These are phyloP conservation scores for Pyrgus malvae DNA, from an alignment of 2,888 invertebrate species.

Conservation along the genomic window DNA sequence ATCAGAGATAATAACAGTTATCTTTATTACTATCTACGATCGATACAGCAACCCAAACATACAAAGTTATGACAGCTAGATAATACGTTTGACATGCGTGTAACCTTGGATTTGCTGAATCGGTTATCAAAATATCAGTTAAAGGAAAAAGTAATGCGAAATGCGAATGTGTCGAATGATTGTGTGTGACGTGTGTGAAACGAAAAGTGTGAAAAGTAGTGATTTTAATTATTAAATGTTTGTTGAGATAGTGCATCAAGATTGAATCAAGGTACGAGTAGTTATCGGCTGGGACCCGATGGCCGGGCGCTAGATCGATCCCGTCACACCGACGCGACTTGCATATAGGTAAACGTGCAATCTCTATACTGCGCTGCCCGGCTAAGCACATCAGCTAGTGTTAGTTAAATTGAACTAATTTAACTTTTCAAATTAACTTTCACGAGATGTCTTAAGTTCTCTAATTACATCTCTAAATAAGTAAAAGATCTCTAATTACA, in stretches of 20 bases:
- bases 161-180: neutral
- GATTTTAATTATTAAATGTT: neutral
- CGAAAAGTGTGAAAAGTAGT: neutral
- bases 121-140: neutral
- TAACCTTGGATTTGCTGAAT: slow-evolving; percentile 20
- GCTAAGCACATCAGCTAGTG: too few species aligned
- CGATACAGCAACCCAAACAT: slow-evolving; percentile 50
- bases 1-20: slow-evolving; percentile 57
- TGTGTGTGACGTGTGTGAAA: neutral
- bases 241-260: slow-evolving; percentile 37
- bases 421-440: too few species aligned
- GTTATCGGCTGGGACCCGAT: slow-evolving; percentile 45
- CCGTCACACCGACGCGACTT: slow-evolving; percentile 42
- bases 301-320: slow-evolving; percentile 70
- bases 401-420: too few species aligned
- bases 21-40: slow-evolving; percentile 54
- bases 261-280: slow-evolving; percentile 41
- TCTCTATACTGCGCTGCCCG: slow-evolving; percentile 23
- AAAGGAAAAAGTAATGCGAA: neutral
- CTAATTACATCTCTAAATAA: too few species aligned
- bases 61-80: slow-evolving; percentile 29
- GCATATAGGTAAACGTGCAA: slow-evolving; percentile 39
- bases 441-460: too few species aligned
- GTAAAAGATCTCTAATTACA: too few species aligned
- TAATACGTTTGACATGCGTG: slow-evolving; percentile 8